Evolutionary conservation across 1,140 invertebrate species (phyloP), one percentile per base, ranked within the genome.

Genomic region (Coptotermes formosanus): DNA sequence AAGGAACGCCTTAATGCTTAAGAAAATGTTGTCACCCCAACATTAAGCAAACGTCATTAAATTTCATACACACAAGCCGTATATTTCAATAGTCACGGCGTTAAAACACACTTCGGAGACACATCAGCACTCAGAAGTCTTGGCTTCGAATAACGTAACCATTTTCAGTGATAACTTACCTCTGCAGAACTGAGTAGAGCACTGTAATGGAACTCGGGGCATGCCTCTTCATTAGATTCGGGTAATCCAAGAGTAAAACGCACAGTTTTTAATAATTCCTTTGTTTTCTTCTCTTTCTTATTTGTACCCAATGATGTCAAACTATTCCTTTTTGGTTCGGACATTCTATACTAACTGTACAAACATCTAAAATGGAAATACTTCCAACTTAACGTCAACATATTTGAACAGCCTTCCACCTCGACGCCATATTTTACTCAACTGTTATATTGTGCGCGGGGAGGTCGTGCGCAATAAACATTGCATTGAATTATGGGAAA

Each of bases 181-280:
- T 93, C 92, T 88, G 91, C 92, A 89, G 91, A 89, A 90, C 92
- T 93, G 88, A 94, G 90, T 88, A 94, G 92, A 88, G 94, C 92
- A 88, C 91, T 91, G 91, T 94, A 95, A 90, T 93, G 94, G 91
- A 92, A 94, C 91, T 94, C 93, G 85, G 94, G 92, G 91, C 92
- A 94, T 90, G 92, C 92, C 90, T 92, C 91, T 89, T 94, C 93
- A 89, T 93, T 94, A 23, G 94, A 94, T 89, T 94, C 94, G 84
- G 91, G 90, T 86, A 95, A 91, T 89, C 91, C 91, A 87, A 95
- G 89, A 83, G 90, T 90, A 89, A 95, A 93, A 86, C 94, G 92
- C 86, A 92, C 91, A 82, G 93, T 93, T 88, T 91, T 92, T 87
- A 90, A 89, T 87, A 90, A 89, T 87, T 91, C 90, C 89, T 93